Evolutionary conservation across 2,797 vertebrate genomes (phyloP).

Genomic region (Spinus olivaceus): DNA sequence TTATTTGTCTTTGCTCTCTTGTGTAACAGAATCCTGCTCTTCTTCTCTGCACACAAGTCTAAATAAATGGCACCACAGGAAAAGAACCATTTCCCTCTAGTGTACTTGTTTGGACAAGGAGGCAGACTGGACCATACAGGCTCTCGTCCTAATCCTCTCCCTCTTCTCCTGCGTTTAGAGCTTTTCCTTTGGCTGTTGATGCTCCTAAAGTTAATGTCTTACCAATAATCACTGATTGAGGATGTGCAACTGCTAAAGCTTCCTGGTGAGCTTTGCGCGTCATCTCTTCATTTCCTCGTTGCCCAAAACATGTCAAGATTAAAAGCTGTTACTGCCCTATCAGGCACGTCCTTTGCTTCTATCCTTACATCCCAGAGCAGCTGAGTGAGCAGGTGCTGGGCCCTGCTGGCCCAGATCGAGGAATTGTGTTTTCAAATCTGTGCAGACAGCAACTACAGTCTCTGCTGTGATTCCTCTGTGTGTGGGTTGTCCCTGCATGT

Average conservation of each 20-base stretch:
- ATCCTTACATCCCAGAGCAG: not conserved
- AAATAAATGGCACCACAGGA: not conserved
- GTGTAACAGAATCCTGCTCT: not conserved
- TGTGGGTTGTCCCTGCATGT: not conserved
- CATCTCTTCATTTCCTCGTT: not conserved
- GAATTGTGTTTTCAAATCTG: not conserved
- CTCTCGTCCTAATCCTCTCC: not conserved
- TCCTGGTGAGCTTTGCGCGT: not conserved
- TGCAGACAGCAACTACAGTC: not conserved
- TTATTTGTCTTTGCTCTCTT: conserved; percentile 1
- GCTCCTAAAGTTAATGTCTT: not conserved
- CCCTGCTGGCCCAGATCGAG: rapidly evolving
- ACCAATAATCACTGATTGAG: not conserved
- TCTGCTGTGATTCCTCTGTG: not conserved
- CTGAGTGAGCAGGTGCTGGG: not conserved
- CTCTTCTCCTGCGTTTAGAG: not conserved
- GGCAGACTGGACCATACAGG: rapidly evolving
- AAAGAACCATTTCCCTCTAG: not conserved
- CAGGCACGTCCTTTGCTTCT: not conserved
- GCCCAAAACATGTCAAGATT: not conserved
- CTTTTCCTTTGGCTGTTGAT: not conserved
- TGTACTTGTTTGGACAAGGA: not conserved
- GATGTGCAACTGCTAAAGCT: not conserved
- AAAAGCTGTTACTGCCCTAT: not conserved
- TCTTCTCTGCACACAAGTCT: not conserved